These are phyloP conservation scores for Xenentodon cancila DNA, from an alignment of 2,797 vertebrate species.

Conservation along the genomic window DNA sequence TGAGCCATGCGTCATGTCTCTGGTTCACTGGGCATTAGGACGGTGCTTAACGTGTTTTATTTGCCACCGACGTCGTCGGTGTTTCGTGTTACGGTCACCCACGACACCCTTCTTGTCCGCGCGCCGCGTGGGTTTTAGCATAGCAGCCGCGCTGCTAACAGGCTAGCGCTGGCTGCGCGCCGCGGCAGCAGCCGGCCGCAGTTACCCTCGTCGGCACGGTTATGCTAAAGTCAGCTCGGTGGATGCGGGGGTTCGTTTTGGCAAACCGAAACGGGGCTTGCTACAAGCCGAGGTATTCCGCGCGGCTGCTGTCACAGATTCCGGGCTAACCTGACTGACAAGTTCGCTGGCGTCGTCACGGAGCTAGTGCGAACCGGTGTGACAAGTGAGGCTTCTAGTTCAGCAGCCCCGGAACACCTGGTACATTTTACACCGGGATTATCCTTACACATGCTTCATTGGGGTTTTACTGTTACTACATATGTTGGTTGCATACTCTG, in stretches of 20 bases:
- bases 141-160: slow-evolving; percentile 61
- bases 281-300: neutral
- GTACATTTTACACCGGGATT: neutral
- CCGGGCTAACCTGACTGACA: slow-evolving; percentile 36
- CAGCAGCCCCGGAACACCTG: neutral
- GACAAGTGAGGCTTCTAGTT: neutral
- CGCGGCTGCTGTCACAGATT: slow-evolving; percentile 41
- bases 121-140: slow-evolving; percentile 78
- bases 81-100: slow-evolving; percentile 2
- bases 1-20: neutral
- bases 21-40: neutral
- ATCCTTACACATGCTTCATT: no score
- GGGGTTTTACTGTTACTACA: neutral
- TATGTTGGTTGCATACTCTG: no score
- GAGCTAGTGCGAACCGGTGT: slow-evolving; percentile 49
- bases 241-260: neutral
- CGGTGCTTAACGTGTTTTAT: neutral
- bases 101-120: slow-evolving; percentile 20
- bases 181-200: slow-evolving; percentile 18
- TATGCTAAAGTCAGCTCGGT: no score
- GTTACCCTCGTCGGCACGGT: neutral
- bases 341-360: slow-evolving; percentile 48
- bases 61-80: neutral
- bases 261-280: neutral
- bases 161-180: slow-evolving; percentile 56